phyloP scores from a whole-genome alignment of 2,113 vertebrate genomes.

The Poeciliopsis retropinna region DNA sequence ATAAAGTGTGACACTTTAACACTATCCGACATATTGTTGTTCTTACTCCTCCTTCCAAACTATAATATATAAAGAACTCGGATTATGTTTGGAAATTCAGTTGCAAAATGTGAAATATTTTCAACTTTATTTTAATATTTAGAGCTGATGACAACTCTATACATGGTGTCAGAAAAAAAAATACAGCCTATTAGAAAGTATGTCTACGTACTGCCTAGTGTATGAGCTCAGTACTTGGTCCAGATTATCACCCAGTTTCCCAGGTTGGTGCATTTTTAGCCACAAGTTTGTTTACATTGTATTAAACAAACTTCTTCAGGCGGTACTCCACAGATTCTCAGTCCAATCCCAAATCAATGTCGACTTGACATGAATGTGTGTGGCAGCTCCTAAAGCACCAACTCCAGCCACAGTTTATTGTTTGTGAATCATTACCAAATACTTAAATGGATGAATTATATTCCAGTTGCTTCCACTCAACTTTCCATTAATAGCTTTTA shows the following conservation, averaged over 20 bases:
- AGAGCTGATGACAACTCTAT: neutral
- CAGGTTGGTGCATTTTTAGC: neutral
- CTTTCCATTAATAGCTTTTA: neutral
- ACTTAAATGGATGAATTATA: no score
- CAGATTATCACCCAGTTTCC: neutral
- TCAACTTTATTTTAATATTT: neutral
- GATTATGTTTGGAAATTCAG: neutral
- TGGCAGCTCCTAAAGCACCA: no score
- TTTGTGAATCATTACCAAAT: no score
- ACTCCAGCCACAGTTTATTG: no score
- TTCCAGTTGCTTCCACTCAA: neutral
- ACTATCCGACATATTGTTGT: neutral
- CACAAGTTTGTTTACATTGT: neutral
- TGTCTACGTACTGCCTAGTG: neutral
- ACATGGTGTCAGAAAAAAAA: no score
- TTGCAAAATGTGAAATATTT: neutral
- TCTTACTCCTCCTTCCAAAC: slow-evolving; percentile 15
- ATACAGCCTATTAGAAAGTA: neutral
- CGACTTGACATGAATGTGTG: no score
- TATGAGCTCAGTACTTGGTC: neutral
- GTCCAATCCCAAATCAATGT: neutral
- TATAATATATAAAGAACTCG: neutral
- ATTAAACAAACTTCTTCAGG: no score
- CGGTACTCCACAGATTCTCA: neutral
- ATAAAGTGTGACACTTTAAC: slow-evolving; percentile 57